Base-by-base conservation (phyloP, 2,888 invertebrate genomes). In the Zhengitettix transpicula region DNA sequence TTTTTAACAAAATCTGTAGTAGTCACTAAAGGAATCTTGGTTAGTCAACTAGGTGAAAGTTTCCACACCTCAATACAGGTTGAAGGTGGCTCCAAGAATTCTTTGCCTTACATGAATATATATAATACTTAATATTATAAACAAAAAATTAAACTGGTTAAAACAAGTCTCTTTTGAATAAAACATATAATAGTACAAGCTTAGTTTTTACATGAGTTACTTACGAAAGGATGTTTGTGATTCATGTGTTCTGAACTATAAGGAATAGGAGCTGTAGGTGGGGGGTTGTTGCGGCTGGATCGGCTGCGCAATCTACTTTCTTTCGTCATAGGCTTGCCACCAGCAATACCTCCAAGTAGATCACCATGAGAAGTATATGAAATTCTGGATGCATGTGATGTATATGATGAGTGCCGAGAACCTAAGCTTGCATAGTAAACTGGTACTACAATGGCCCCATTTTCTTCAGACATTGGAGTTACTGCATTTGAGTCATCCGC, bases 401-500 rank as follows among this genome's bases (percentile, higher is more conserved):
- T 94, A 77, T 95, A 94, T 68, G 94, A 95, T 66, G 92, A 93
- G 75, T 94, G 93, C 67, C 94, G 83, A 65, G 94, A 90, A 82
- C 89, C 88, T 78, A 89, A 79, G 76, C 87, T 89, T 69, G 88
- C 84, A 73, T 89, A 89, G 77, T 91, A 92, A 72, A 89, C 87
- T 62, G 92, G 91, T 69, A 93, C 89, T 70, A 94, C 89, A 75
- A 94, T 92, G 72, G 91, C 91, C 71, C 93, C 93, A 75, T 93
- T 94, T 76, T 96, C 96, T 77, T 96, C 96, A 65, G 94, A 95
- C 89, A 95, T 93, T 59, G 97, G 97, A 64, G 96, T 97, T 62
- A 94, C 96, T 65, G 95, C 96, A 71, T 92, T 92, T 65, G 95
- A 95, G 77, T 96, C 97, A 74, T 97, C 97, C 61, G 95, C 96